These are phyloP conservation scores for Artemia franciscana DNA, from an alignment of 1,140 invertebrate genomes.

Conservation along the genomic window DNA sequence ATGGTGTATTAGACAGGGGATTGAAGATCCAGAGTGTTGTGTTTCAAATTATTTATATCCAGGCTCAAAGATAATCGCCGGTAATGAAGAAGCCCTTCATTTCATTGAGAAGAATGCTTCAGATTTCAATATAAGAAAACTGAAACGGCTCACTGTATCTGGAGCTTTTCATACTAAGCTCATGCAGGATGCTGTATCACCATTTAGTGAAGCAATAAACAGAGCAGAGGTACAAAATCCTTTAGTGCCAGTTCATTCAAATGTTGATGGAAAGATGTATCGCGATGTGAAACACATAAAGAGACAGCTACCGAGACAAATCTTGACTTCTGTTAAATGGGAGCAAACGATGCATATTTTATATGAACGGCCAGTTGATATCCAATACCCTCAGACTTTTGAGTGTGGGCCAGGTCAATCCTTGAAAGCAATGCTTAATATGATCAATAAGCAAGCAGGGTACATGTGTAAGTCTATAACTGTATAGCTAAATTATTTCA, in stretches of 20 bases:
- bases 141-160: slow-evolving; percentile 50
- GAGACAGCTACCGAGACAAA: slow-evolving; percentile 39
- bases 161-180: slow-evolving; percentile 77
- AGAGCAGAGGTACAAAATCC: slow-evolving; percentile 37
- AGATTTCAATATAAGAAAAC: slow-evolving; percentile 36
- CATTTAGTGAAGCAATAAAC: slow-evolving; percentile 37
- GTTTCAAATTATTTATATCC: slow-evolving; percentile 69
- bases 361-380: slow-evolving; percentile 35
- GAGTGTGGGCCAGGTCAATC: slow-evolving; percentile 61
- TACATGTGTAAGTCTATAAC: slow-evolving; percentile 12
- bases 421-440: slow-evolving; percentile 45
- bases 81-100: slow-evolving; percentile 42
- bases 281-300: slow-evolving; percentile 27
- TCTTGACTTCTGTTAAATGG: slow-evolving; percentile 63
- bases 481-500: too few relatives aligned
- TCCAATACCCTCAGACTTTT: slow-evolving; percentile 49
- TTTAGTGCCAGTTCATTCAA: slow-evolving; percentile 51
- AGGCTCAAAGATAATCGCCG: slow-evolving; percentile 68
- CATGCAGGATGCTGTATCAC: slow-evolving; percentile 49
- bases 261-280: slow-evolving; percentile 42
- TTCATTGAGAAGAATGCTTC: slow-evolving; percentile 45
- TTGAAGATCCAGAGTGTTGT: slow-evolving; percentile 47
- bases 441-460: slow-evolving; percentile 54
- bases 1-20: slow-evolving; percentile 42
- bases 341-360: slow-evolving; percentile 65